A percentile compares a stretch with the other conserved stretches of the same genome.
Conservation (phyloP, 2,113 vertebrate genomes). For the Osmerus eperlanus region DNA sequence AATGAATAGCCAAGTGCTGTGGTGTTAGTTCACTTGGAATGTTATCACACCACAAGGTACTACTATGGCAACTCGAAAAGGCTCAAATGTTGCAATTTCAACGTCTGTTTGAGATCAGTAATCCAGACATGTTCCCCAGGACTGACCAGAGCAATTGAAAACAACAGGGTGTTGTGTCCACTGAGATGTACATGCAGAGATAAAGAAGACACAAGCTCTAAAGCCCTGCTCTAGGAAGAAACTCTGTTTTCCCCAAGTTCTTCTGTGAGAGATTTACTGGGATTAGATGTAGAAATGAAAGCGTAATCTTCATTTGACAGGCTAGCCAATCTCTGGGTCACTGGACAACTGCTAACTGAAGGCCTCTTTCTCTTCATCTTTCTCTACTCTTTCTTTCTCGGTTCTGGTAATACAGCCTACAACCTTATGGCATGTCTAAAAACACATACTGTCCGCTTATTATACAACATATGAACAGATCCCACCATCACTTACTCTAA, state of each 20-base stretch:
- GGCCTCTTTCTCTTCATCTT: constrained; percentile 13
- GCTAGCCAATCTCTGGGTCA: constrained; percentile 48
- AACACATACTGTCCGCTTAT: constrained; percentile 28
- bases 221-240: constrained; percentile 30
- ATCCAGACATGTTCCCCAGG: constrained; percentile 13
- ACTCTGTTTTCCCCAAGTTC: constrained; percentile 25
- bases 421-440: constrained; percentile 37
- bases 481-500: constrained; percentile 12
- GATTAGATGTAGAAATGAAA: constrained; percentile 61
- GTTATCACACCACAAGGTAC: not conserved
- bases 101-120: constrained; percentile 20
- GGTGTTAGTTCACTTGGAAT: not conserved
- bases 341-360: constrained; percentile 44
- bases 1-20: not conserved
- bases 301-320: constrained; percentile 60
- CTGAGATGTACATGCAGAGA: constrained; percentile 25
- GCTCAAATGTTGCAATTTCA: constrained; percentile 18
- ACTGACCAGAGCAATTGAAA: constrained; percentile 13
- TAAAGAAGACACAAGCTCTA: constrained; percentile 33
- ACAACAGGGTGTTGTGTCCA: constrained; percentile 25
- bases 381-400: not conserved
- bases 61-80: not conserved
- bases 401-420: constrained; percentile 4
- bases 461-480: constrained; percentile 23
- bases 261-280: constrained; percentile 51